A percentile compares a stretch with the other conserved stretches of the same genome.
These are phyloP conservation scores for Leptobrachium ailaonicum DNA, from an alignment of 2,113 vertebrate species.

Conservation along the genomic window DNA sequence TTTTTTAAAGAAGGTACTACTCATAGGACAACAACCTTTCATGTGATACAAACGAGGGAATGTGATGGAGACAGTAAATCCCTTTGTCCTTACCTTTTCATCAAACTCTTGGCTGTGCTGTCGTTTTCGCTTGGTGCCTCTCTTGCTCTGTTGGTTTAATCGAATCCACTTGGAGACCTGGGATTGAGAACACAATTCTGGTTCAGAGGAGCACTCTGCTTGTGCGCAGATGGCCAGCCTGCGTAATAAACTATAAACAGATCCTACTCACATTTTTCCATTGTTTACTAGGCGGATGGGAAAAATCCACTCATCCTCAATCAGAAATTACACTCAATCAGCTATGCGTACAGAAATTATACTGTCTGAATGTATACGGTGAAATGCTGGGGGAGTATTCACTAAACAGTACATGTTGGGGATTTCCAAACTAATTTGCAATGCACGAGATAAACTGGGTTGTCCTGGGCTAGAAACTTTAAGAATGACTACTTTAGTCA, in stretches of 20 bases:
- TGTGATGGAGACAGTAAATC: neutral
- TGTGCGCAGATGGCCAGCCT: constrained; percentile 48
- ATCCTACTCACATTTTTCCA: constrained; percentile 54
- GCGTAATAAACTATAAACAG: constrained; percentile 59
- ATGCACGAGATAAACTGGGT: too few relatives aligned
- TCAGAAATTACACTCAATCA: neutral
- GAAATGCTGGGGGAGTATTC: too few relatives aligned
- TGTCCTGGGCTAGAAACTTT: too few relatives aligned
- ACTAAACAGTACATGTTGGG: too few relatives aligned
- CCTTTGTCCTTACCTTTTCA: constrained; percentile 77
- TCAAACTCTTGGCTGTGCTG: constrained; percentile 70
- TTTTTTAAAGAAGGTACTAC: too few relatives aligned
- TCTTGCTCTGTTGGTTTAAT: constrained; percentile 73
- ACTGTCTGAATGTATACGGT: too few relatives aligned
- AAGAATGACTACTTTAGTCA: too few relatives aligned
- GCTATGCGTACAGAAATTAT: constrained; percentile 12
- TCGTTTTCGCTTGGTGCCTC: constrained; percentile 79
- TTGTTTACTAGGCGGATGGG: constrained; percentile 54
- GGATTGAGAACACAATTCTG: constrained; percentile 62
- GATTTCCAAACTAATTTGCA: too few relatives aligned
- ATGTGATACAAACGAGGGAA: too few relatives aligned
- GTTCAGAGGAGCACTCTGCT: constrained; percentile 54
- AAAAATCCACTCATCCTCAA: neutral
- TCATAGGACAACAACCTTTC: too few relatives aligned
- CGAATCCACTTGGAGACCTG: constrained; percentile 93